Percentiles rank a stretch among this genome's conserved stretches.
Conservation (phyloP, 2,888 invertebrate species). For the Tanypteryx hageni region DNA sequence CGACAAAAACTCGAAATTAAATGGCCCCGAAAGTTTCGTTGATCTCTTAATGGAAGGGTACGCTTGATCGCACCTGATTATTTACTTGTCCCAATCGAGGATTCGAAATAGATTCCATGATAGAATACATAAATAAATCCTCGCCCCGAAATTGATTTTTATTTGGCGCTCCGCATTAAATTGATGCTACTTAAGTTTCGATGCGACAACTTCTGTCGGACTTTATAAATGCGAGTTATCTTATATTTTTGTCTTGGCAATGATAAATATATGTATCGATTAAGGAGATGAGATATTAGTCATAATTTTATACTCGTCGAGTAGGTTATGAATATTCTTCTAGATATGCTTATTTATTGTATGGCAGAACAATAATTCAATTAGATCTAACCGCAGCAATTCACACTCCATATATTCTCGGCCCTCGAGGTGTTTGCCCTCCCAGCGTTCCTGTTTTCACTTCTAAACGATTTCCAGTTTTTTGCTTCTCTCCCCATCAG, state of each 20-base stretch:
- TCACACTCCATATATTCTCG: not conserved
- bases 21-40: slow-evolving; percentile 40
- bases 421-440: slow-evolving; percentile 23
- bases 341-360: not conserved
- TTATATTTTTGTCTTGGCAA: not conserved
- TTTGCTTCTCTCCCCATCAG: not conserved
- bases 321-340: not conserved
- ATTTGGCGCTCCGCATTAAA: not conserved
- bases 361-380: not conserved
- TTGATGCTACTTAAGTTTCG: not conserved
- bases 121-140: slow-evolving; percentile 25
- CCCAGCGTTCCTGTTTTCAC: not conserved
- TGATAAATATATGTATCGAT: not conserved
- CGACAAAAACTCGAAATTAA: slow-evolving; percentile 58
- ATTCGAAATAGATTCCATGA: slow-evolving; percentile 47
- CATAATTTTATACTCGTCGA: not conserved
- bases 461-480: slow-evolving; percentile 19
- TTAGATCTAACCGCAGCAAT: not conserved
- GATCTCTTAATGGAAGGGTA: slow-evolving; percentile 49
- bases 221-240: not conserved
- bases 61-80: slow-evolving; percentile 41
- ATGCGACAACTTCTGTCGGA: not conserved
- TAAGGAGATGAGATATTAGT: not conserved
- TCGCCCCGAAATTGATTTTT: slow-evolving; percentile 1
- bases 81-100: slow-evolving; percentile 44